A percentile compares a stretch with the other conserved stretches of the same genome.
phyloP scores from a whole-genome alignment of 2,797 vertebrate species.

The Aplochiton taeniatus region DNA sequence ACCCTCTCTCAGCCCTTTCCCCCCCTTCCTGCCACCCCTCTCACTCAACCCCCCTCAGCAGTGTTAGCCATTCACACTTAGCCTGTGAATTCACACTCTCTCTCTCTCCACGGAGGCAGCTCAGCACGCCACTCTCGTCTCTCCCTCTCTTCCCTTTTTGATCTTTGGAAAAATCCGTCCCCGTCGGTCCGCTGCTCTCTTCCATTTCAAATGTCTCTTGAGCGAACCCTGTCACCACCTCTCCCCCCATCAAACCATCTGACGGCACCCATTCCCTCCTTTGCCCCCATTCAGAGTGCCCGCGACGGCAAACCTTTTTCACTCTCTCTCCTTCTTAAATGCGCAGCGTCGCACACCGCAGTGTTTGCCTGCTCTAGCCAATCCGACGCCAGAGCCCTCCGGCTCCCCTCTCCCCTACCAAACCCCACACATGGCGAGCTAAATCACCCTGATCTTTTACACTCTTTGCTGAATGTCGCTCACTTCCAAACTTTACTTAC shows the following conservation, averaged over 20 bases:
- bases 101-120: constrained; percentile 58
- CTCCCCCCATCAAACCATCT: constrained; percentile 33
- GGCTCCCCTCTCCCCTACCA: too few species aligned
- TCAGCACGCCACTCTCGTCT: constrained; percentile 40
- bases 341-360: too few species aligned
- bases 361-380: too few species aligned
- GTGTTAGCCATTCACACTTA: constrained; percentile 71
- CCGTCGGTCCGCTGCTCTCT: constrained; percentile 8
- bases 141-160: constrained; percentile 33
- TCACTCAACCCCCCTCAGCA: constrained; percentile 47
- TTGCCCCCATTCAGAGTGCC: constrained; percentile 3
- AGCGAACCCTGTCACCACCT: constrained; percentile 28
- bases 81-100: constrained; percentile 68
- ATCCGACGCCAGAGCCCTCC: too few species aligned
- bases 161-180: constrained; percentile 8
- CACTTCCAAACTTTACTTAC: constrained; percentile 3
- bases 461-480: too few species aligned
- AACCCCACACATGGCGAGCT: too few species aligned
- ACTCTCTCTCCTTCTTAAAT: not conserved
- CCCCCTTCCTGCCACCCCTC: constrained; percentile 27
- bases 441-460: too few species aligned
- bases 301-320: not conserved
- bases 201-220: constrained; percentile 37
- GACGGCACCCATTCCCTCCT: constrained; percentile 3
- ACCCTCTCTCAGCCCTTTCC: not conserved